Evolutionary conservation across 2,113 vertebrate genomes (phyloP).

Genomic region (Glaucomys volans): DNA sequence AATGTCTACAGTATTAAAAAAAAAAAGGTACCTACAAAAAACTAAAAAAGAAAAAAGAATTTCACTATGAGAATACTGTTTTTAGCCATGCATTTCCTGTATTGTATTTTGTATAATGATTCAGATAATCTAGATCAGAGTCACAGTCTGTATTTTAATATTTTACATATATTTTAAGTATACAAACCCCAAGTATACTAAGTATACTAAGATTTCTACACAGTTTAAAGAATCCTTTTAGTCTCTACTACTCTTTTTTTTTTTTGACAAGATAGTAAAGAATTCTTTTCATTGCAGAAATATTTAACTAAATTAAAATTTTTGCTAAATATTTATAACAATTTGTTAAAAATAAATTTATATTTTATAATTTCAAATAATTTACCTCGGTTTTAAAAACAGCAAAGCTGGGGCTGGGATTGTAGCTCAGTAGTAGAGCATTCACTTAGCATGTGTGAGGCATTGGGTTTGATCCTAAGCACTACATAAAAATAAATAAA

Average conservation of each 20-base stretch:
- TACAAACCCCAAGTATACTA: conserved; percentile 6
- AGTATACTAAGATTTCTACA: conserved; percentile 28
- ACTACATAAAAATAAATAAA: too few species aligned
- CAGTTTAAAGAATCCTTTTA: neutral
- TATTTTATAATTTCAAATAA: conserved; percentile 17
- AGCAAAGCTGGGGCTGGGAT: neutral
- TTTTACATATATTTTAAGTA: conserved; percentile 52
- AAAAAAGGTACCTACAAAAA: neutral
- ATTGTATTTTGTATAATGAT: neutral
- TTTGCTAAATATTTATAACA: conserved; percentile 8
- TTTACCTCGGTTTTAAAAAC: neutral
- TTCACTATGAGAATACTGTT: neutral
- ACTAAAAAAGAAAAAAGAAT: neutral
- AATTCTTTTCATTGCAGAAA: conserved; percentile 47
- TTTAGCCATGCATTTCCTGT: neutral
- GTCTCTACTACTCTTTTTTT: neutral
- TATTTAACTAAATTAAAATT: conserved; percentile 18
- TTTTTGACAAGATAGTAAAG: neutral
- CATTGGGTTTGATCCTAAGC: too few species aligned
- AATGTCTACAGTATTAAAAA: neutral
- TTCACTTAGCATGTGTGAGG: too few species aligned
- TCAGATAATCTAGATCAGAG: neutral
- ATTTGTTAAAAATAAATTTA: conserved; percentile 3
- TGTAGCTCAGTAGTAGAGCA: too few species aligned
- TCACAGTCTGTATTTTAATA: neutral